Evolutionary conservation across 2,888 invertebrate genomes (phyloP).

Genomic region (Amiota mariae): DNA sequence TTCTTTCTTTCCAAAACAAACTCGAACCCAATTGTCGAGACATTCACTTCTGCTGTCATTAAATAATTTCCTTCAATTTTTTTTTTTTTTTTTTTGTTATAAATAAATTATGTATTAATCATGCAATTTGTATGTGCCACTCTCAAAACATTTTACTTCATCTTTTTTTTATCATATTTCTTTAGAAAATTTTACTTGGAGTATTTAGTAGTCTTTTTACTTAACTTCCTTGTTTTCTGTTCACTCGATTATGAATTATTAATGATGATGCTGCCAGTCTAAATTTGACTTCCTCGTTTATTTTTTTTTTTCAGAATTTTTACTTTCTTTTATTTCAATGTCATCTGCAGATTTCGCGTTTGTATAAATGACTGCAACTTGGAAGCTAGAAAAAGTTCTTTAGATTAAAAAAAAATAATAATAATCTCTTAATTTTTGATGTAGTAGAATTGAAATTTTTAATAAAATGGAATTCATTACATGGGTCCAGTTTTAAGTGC

Average conservation of each 20-base stretch:
- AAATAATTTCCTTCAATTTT: slow-evolving; percentile 1
- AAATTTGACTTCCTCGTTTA: neutral
- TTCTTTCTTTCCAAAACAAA: slow-evolving; percentile 5
- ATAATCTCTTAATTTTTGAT: too few relatives aligned
- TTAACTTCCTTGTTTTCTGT: slow-evolving; percentile 19
- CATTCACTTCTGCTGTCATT: neutral
- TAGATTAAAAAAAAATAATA: too few relatives aligned
- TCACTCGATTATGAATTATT: slow-evolving; percentile 61
- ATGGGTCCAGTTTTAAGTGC: too few relatives aligned
- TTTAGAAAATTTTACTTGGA: neutral
- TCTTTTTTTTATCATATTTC: neutral
- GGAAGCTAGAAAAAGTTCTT: neutral
- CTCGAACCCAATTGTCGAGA: slow-evolving; percentile 12
- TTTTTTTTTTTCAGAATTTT: neutral
- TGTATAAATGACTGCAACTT: slow-evolving; percentile 1
- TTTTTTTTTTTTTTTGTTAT: slow-evolving; percentile 30
- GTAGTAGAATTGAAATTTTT: too few relatives aligned
- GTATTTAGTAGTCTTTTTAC: slow-evolving; percentile 6
- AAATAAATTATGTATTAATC: slow-evolving; percentile 63
- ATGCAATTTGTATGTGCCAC: slow-evolving; percentile 42
- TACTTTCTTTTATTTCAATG: slow-evolving; percentile 28
- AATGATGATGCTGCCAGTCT: slow-evolving; percentile 47
- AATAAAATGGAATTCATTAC: too few relatives aligned
- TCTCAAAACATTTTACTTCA: slow-evolving; percentile 38
- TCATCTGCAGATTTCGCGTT: neutral